Percentiles rank a stretch among this genome's conserved stretches.
phyloP scores from a whole-genome alignment of 2,113 vertebrate genomes.

The Phoenicopterus ruber region DNA sequence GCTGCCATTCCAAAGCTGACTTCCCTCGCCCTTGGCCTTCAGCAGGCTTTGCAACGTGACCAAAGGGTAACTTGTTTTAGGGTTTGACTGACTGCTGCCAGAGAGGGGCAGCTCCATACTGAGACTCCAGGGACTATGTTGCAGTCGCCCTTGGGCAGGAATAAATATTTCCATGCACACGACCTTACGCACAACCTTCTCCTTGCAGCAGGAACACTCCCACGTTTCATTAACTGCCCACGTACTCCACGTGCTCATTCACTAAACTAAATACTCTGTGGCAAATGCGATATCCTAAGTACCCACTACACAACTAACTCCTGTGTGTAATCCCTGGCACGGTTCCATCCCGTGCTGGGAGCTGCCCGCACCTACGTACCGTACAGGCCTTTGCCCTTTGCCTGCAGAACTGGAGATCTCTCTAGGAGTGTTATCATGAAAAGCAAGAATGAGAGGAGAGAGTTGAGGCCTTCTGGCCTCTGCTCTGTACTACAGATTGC shows the following conservation, averaged over 20 bases:
- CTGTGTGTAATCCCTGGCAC: neutral
- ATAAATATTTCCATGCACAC: neutral
- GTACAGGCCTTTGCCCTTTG: neutral
- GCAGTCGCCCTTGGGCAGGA: neutral
- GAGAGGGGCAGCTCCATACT: neutral
- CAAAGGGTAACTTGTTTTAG: neutral
- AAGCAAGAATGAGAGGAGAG: neutral
- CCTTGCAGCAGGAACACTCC: neutral
- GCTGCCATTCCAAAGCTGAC: neutral
- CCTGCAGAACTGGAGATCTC: neutral
- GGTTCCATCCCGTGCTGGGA: neutral
- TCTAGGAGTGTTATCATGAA: neutral
- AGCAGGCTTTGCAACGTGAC: neutral
- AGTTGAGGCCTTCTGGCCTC: neutral
- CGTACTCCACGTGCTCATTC: neutral
- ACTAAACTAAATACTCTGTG: neutral
- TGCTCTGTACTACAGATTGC: neutral
- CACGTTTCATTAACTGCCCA: neutral
- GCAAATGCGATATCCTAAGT: accelerated
- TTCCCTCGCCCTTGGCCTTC: neutral
- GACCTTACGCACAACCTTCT: neutral
- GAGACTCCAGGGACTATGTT: neutral
- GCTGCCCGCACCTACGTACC: neutral
- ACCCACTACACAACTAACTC: neutral
- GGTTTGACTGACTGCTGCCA: neutral